Evolutionary conservation across 2,888 invertebrate species (phyloP).

Genomic region (Pachymerium ferrugineum): DNA sequence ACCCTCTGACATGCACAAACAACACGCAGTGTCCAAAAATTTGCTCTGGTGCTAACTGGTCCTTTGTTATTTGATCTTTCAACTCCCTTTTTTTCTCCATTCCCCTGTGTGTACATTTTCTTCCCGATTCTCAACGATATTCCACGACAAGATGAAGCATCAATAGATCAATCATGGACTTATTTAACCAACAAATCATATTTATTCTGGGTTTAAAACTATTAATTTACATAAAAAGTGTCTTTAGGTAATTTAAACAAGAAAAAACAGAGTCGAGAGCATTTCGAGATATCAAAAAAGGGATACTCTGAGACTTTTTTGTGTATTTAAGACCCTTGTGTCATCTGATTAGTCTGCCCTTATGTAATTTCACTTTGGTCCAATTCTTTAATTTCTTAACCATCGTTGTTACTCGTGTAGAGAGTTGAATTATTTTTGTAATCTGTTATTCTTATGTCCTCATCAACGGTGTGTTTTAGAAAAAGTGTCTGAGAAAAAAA

Average conservation of each 20-base stretch:
- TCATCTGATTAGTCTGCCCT: constrained; percentile 1
- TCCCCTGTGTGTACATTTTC: constrained; percentile 19
- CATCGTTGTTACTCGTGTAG: constrained; percentile 22
- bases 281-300: background rate
- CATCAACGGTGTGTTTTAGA: background rate
- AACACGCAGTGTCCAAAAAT: constrained; percentile 19
- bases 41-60: constrained; percentile 21
- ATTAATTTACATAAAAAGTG: background rate
- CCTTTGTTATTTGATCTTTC: background rate
- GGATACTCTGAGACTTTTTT: background rate
- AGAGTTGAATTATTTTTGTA: constrained; percentile 25
- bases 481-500: background rate
- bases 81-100: background rate
- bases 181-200: background rate
- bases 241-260: background rate
- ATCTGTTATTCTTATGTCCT: constrained; percentile 23
- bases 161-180: constrained; percentile 9
- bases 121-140: constrained; percentile 22
- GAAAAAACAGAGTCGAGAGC: background rate
- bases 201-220: background rate
- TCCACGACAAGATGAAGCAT: background rate
- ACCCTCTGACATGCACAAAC: constrained; percentile 2
- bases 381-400: background rate
- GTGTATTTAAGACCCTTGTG: background rate
- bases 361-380: constrained; percentile 10